Conservation (phyloP, 2,888 invertebrate species). For the Drosophila cognata region DNA sequence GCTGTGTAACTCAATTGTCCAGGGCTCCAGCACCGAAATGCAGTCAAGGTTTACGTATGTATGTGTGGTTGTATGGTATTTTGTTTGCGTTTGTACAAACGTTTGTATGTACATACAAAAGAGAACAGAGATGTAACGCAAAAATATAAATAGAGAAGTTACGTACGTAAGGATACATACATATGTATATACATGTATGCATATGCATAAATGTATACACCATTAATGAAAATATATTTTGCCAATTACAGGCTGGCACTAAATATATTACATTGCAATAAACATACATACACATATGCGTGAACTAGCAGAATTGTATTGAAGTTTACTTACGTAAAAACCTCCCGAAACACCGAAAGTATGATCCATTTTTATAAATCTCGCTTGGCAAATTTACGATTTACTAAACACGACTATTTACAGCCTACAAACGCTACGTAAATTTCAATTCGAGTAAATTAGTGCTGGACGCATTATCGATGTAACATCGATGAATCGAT, state of each 20-base stretch:
- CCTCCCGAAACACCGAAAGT: conserved; percentile 59
- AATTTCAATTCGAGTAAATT: neutral
- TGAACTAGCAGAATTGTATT: conserved; percentile 8
- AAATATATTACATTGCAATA: neutral
- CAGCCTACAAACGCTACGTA: neutral
- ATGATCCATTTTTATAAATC: conserved; percentile 58
- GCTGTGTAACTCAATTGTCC: conserved; percentile 28
- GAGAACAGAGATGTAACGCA: conserved; percentile 1
- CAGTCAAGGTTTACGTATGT: neutral
- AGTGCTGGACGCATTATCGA: neutral
- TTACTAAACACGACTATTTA: neutral
- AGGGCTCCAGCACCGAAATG: conserved; percentile 11
- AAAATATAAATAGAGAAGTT: conserved; percentile 3
- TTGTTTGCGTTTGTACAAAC: conserved; percentile 12
- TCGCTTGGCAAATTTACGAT: neutral
- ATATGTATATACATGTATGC: neutral
- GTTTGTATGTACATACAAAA: conserved; percentile 5
- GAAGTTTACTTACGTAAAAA: conserved; percentile 62
- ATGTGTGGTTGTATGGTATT: neutral
- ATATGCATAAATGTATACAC: neutral
- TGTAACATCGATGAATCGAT: neutral
- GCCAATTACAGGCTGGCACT: neutral
- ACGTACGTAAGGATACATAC: neutral
- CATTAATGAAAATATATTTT: neutral
- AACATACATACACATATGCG: conserved; percentile 9